A percentile compares a stretch with the other conserved stretches of the same genome.
These are phyloP conservation scores for Nymphalis urticae DNA, from an alignment of 2,888 invertebrate genomes.

Conservation along the genomic window DNA sequence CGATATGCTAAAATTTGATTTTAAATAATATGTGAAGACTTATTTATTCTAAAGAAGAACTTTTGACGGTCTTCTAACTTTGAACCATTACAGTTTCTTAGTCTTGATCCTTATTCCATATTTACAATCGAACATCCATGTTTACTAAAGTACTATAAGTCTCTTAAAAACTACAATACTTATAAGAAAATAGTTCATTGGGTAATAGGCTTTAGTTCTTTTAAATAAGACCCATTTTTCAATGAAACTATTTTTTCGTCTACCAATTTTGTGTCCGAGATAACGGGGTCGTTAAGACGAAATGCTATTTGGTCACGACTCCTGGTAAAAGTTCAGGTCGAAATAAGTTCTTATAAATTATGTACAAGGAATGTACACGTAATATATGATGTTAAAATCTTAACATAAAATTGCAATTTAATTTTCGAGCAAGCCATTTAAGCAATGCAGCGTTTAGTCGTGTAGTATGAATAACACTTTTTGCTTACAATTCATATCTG, in stretches of 20 bases:
- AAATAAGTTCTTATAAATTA: neutral
- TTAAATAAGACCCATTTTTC: neutral
- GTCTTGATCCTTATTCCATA: neutral
- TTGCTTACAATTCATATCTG: too few relatives aligned
- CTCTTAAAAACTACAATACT: slow-evolving; percentile 1
- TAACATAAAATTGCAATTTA: too few relatives aligned
- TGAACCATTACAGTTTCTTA: neutral
- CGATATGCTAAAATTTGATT: too few relatives aligned
- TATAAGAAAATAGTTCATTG: neutral
- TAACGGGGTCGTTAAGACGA: neutral
- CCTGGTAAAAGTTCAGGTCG: neutral
- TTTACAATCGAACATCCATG: neutral
- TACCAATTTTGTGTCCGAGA: neutral
- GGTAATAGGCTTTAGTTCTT: neutral
- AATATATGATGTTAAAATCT: too few relatives aligned
- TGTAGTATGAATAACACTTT: too few relatives aligned
- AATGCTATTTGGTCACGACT: neutral
- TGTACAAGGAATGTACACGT: too few relatives aligned
- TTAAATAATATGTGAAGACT: too few relatives aligned
- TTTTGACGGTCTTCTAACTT: neutral
- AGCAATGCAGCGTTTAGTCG: too few relatives aligned
- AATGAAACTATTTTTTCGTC: neutral
- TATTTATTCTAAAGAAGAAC: too few relatives aligned
- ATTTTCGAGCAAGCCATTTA: too few relatives aligned
- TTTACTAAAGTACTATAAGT: slow-evolving; percentile 1